Percentiles rank a stretch among this genome's conserved stretches.
These are phyloP conservation scores for Podabrus alpinus DNA, from an alignment of 2,888 invertebrate genomes.

Conservation along the genomic window DNA sequence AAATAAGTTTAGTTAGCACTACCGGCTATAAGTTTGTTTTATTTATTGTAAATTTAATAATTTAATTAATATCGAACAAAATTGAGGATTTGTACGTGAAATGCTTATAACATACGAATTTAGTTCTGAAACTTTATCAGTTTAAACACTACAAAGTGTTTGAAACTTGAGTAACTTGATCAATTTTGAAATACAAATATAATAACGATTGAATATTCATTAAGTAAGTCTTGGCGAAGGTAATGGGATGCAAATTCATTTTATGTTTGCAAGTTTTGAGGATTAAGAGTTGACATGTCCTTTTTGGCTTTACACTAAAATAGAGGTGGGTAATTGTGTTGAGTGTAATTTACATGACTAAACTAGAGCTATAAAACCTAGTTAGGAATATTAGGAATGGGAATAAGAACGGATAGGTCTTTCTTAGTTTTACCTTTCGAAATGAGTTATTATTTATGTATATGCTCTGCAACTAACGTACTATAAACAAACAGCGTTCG, in stretches of 20 bases:
- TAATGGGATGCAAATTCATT: not conserved
- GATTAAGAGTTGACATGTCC: not conserved
- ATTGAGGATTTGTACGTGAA: not conserved
- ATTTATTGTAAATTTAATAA: not conserved
- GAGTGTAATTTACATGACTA: not conserved
- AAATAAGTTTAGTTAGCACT: not conserved
- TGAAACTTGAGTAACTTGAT: not conserved
- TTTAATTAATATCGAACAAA: not conserved
- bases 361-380: not conserved
- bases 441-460: conserved; percentile 17
- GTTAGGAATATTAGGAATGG: not conserved
- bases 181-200: not conserved
- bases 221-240: not conserved
- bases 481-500: conserved; percentile 50
- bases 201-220: not conserved
- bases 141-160: not conserved
- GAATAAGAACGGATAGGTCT: not conserved
- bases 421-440: conserved; percentile 8
- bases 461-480: conserved; percentile 30
- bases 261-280: not conserved
- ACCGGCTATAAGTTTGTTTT: not conserved
- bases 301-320: not conserved
- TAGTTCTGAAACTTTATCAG: not conserved
- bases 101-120: not conserved
- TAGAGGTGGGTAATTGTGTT: not conserved